phyloP scores from a whole-genome alignment of 2,797 vertebrate species.

The Bradypodion ventrale region DNA sequence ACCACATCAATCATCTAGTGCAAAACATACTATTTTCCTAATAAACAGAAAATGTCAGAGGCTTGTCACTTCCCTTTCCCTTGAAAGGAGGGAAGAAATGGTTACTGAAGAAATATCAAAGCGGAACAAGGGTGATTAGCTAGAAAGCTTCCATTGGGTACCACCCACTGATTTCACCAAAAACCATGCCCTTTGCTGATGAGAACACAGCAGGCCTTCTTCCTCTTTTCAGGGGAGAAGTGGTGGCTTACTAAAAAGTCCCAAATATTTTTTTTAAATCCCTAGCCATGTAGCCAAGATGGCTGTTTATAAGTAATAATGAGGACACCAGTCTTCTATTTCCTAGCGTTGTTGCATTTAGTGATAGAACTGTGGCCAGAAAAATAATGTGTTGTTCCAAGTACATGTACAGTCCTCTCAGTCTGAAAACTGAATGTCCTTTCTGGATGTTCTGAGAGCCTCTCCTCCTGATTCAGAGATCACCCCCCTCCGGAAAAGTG shows the following conservation, averaged over 20 bases:
- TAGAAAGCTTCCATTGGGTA: conserved; percentile 2
- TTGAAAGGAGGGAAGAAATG: not conserved
- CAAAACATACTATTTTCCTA: conserved; percentile 1
- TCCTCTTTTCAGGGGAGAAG: conserved; percentile 22
- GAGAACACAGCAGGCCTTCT: conserved; percentile 29
- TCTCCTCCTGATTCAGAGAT: not conserved
- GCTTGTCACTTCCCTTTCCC: accelerated
- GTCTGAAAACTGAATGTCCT: not conserved
- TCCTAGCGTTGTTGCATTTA: conserved; percentile 30
- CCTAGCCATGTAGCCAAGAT: conserved; percentile 39
- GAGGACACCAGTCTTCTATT: conserved; percentile 36
- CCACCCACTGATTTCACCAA: conserved; percentile 20
- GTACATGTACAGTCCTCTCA: not conserved
- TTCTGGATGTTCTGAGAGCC: too few species aligned
- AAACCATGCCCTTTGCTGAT: conserved; percentile 38
- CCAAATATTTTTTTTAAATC: accelerated
- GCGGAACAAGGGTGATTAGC: conserved; percentile 5
- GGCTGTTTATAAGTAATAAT: conserved; percentile 44
- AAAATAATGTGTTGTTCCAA: not conserved
- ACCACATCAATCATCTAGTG: not conserved
- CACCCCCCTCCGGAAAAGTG: too few species aligned
- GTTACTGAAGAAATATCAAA: not conserved
- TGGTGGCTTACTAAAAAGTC: not conserved
- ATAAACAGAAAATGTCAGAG: not conserved
- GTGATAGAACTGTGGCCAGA: not conserved